These are phyloP conservation scores for Yponomeuta evonymella DNA, from an alignment of 2,888 invertebrate species.

Conservation along the genomic window DNA sequence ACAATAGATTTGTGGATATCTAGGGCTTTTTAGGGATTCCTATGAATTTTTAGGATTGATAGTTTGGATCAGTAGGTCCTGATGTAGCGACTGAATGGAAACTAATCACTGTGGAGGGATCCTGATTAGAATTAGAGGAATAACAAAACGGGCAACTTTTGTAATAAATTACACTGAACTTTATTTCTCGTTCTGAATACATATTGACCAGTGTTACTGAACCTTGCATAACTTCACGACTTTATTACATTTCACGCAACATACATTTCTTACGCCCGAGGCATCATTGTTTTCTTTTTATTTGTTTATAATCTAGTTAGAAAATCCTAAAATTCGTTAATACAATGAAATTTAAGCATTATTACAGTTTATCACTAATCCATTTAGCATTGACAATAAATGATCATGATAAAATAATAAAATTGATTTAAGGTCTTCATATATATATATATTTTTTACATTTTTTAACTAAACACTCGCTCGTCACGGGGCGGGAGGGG, in stretches of 20 bases:
- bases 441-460: constrained; percentile 46
- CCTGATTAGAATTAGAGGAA: neutral
- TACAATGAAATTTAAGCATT: constrained; percentile 72
- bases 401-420: constrained; percentile 65
- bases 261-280: constrained; percentile 59
- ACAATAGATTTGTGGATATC: too few species aligned
- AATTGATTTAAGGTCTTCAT: constrained; percentile 66
- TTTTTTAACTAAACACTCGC: constrained; percentile 66
- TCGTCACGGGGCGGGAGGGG: constrained; percentile 46
- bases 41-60: too few species aligned
- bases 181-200: constrained; percentile 73
- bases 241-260: constrained; percentile 58
- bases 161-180: constrained; percentile 75
- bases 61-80: too few species aligned
- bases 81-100: neutral
- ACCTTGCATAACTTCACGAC: constrained; percentile 57
- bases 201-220: constrained; percentile 63
- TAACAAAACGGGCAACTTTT: neutral
- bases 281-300: constrained; percentile 18
- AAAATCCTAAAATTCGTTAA: constrained; percentile 67
- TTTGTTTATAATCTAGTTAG: constrained; percentile 57
- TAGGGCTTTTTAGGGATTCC: too few species aligned
- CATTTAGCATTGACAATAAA: constrained; percentile 71
- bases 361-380: constrained; percentile 67
- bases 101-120: too few species aligned